phyloP scores from a whole-genome alignment of 2,113 vertebrate species.

The Bostrychus sinensis region DNA sequence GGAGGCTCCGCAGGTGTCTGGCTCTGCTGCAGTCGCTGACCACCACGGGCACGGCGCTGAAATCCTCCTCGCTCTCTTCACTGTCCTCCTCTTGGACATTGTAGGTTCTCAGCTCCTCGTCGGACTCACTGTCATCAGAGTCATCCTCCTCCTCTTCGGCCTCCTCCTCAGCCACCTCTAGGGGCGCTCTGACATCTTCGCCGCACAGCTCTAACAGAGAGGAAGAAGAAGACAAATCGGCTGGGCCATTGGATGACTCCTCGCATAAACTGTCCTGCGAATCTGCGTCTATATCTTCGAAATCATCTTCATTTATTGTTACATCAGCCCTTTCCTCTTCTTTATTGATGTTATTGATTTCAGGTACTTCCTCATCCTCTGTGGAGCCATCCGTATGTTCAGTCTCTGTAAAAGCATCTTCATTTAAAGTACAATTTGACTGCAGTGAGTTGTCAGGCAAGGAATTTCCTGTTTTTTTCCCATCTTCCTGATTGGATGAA shows the following conservation, averaged over 20 bases:
- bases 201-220: constrained; percentile 71
- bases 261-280: constrained; percentile 84
- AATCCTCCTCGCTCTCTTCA: constrained; percentile 94
- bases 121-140: constrained; percentile 92
- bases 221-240: constrained; percentile 64
- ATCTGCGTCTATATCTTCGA: constrained; percentile 84
- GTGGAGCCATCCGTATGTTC: constrained; percentile 59
- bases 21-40: constrained; percentile 89
- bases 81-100: constrained; percentile 88
- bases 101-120: constrained; percentile 93
- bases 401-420: constrained; percentile 56
- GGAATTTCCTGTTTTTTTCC: constrained; percentile 56
- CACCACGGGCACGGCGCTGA: constrained; percentile 84
- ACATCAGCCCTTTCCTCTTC: constrained; percentile 75
- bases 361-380: constrained; percentile 69
- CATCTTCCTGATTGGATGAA: constrained; percentile 51
- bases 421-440: constrained; percentile 63
- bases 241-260: constrained; percentile 54
- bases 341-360: constrained; percentile 78
- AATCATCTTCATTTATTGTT: constrained; percentile 77
- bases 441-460: constrained; percentile 61
- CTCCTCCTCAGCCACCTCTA: constrained; percentile 86
- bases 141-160: constrained; percentile 95
- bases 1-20: constrained; percentile 89
- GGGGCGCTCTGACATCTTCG: constrained; percentile 64